Conservation (phyloP, 2,113 vertebrate species). For the Tiliqua scincoides region DNA sequence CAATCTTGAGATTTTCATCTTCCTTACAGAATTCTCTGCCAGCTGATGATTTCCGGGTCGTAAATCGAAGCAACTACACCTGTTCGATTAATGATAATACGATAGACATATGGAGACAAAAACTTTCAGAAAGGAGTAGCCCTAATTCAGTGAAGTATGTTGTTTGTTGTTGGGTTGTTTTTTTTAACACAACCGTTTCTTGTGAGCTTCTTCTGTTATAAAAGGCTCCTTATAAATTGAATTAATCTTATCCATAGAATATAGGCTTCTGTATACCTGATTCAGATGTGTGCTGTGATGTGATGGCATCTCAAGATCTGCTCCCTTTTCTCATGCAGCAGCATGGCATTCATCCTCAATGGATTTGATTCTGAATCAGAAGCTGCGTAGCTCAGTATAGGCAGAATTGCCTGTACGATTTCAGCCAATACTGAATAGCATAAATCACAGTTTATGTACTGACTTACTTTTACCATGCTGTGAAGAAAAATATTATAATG, state of each 20-base stretch:
- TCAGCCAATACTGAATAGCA: not conserved
- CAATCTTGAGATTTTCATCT: constrained; percentile 64
- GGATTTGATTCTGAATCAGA: not conserved
- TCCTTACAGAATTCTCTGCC: constrained; percentile 81
- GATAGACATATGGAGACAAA: constrained; percentile 91
- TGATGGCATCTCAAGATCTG: not conserved
- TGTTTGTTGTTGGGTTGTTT: constrained; percentile 46
- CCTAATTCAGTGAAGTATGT: constrained; percentile 91
- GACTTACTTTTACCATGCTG: not conserved
- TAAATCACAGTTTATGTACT: not conserved
- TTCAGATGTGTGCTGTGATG: not conserved
- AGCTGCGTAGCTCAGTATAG: not conserved
- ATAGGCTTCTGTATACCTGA: not conserved
- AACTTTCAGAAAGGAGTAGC: constrained; percentile 87
- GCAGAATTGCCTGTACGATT: not conserved
- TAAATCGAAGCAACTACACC: constrained; percentile 86
- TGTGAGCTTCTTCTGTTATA: not conserved
- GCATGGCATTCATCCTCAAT: not conserved
- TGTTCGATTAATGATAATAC: constrained; percentile 90
- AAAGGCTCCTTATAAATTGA: not conserved
- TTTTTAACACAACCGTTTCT: constrained; percentile 31
- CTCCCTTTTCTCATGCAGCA: not conserved
- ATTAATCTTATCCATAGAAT: not conserved
- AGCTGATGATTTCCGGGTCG: constrained; percentile 91
- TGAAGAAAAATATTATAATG: not conserved